Evolutionary conservation across 2,797 vertebrate genomes (phyloP).

Genomic region (Pampus argenteus): DNA sequence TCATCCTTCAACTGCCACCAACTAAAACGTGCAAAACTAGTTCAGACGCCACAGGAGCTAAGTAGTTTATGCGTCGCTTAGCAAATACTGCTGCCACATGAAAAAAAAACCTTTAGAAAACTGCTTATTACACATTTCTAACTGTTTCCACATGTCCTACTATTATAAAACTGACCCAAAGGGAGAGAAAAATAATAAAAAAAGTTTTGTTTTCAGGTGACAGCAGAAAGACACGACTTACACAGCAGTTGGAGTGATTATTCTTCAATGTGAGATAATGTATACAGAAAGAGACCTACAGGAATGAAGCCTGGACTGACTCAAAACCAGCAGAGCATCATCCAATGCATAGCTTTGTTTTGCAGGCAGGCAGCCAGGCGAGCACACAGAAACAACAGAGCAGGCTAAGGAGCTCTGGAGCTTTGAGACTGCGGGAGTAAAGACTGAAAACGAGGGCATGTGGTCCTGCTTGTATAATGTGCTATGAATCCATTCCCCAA

Average conservation of each 20-base stretch:
- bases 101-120: constrained; percentile 2
- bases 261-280: not conserved
- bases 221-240: constrained; percentile 1
- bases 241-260: not conserved
- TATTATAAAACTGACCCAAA: not conserved
- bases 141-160: not conserved
- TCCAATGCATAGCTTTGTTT: constrained; percentile 58
- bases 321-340: constrained; percentile 36
- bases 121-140: not conserved
- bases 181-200: not conserved
- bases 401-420: constrained; percentile 4
- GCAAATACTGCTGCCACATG: constrained; percentile 14
- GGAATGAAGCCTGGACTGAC: constrained; percentile 4
- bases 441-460: not conserved
- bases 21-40: not conserved
- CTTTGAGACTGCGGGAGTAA: constrained; percentile 14
- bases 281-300: not conserved
- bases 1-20: constrained; percentile 2
- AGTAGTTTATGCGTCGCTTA: not conserved
- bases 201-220: constrained; percentile 20
- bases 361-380: constrained; percentile 26
- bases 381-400: constrained; percentile 23
- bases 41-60: not conserved
- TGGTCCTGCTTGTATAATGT: not conserved
- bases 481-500: constrained; percentile 18